Base-by-base conservation (phyloP, 2,888 invertebrate genomes). In the Corythucha ciliata region DNA sequence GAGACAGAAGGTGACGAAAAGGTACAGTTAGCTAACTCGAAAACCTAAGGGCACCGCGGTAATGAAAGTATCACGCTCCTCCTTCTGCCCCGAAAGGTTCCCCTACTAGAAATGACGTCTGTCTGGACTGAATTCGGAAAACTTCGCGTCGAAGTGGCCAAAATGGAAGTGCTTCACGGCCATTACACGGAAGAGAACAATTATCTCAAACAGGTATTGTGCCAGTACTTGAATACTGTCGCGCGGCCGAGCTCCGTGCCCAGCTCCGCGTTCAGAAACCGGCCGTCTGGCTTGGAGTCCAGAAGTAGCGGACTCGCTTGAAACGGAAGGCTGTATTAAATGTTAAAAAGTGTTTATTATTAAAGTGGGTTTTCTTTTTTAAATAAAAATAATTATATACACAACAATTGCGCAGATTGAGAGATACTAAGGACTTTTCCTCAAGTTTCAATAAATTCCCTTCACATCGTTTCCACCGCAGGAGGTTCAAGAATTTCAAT, bases 91-190 rank as follows among this genome's bases (percentile, higher is more conserved):
- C 16, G 71, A 69, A 61, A 72, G 72, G 57, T 73, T 71, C 39
- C 70, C 74, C 42, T 53, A 14, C 20, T 16, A 21, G 51, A 50
- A 24, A 48, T 57, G 45, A 39, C 47, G 7, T 26, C 21, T 22
- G 52, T 54, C 69, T 86, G 71, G 80, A 81, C 57, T 79, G 79
- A 59, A 84, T 87, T 64, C 78, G 86, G 75, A 69, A 73, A 52
- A 76, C 10, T 76, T 72, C 50, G 79, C 78, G 18, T 65, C 77
- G 37, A 78, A 76, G 61, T 72, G 71, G 40, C 69, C 73, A 24
- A 72, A 7, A 64, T 76, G 51, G 69, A 62, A 55, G 72, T 73
- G n/a, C 51, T 53, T 24, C 53, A 56, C 16, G 42, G 56, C 2
- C 52, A 55, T 25, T 44, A 54, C 33, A 65, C 72, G 5, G 69